Base-by-base conservation (phyloP, 1,140 invertebrate genomes). In the Drosophila fuyamai region DNA sequence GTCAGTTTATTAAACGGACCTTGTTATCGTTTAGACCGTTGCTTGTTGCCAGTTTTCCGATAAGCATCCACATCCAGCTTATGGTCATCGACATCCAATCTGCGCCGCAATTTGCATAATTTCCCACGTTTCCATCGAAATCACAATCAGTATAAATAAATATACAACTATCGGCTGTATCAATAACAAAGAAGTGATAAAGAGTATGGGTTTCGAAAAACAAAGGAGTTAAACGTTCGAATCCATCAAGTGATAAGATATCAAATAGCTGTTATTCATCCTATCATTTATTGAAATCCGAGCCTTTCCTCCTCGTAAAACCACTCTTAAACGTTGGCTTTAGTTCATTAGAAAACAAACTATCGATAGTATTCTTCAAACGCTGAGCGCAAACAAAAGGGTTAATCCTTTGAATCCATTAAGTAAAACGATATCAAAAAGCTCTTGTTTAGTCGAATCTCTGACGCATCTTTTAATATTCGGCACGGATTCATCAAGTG, bases 101-200 rank as follows among this genome's bases (percentile, higher is more conserved):
- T 83, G 76, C 71, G 77, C 43, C 60, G 62, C 84, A 76, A 88
- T 88, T 88, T 88, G 84, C 85, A 88, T 89, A 84, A 78, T 90
- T 89, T 89, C 84, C 80, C 84, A 89, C 84, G 80, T 73, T 79
- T 38, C 50, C 57, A 53, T 46, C 44, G 60, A 66, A 78, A 79
- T 60, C 53, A 65, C 61, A 75, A 66, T 58, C 73, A 66, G 12
- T 51, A 35, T 51, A 16, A 63, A 76, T 59, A 65, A 76, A 85
- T 77, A 77, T 61, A 36, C 54, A 54, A 70, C 57, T 61, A 68
- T 51, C 57, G 68, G 50, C 14, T 59, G 56, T 82, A 82, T 78
- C 54, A 74, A 77, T 82, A 77, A 60, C 63, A 70, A 58, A 44
- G 54, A 36, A 80, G 79, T 51, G 72, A 81, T 71, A 81, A 76